These are phyloP conservation scores for Liopterus haemorrhoidalis DNA, from an alignment of 2,888 invertebrate species.

Conservation along the genomic window DNA sequence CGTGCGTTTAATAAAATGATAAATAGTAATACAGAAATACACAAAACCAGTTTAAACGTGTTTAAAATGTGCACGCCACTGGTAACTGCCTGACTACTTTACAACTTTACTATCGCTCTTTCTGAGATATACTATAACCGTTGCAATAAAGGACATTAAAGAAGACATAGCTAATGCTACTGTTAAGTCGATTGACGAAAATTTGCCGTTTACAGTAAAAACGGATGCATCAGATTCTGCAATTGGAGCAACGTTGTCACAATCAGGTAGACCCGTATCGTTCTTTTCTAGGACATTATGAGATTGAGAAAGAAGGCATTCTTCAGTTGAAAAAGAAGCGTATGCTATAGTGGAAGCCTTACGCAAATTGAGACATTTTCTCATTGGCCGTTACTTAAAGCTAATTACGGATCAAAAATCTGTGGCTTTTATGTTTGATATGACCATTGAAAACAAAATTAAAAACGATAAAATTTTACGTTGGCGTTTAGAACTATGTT, in stretches of 20 bases:
- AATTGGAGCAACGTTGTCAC: slow-evolving; percentile 1
- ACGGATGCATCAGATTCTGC: slow-evolving; percentile 7
- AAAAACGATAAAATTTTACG: slow-evolving; percentile 26
- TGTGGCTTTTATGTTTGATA: slow-evolving; percentile 20
- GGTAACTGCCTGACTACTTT: no score
- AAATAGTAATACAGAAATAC: no score
- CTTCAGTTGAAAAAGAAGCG: slow-evolving; percentile 30
- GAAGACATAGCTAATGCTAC: slow-evolving; percentile 7
- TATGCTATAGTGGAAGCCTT: slow-evolving; percentile 28
- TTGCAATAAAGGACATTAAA: background rate
- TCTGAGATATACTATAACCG: no score
- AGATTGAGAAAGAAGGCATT: slow-evolving; percentile 21
- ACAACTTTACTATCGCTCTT: no score
- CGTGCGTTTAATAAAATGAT: no score
- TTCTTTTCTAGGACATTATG: slow-evolving; percentile 22
- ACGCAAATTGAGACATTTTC: slow-evolving; percentile 27
- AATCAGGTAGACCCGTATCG: slow-evolving; percentile 8
- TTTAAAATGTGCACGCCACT: no score
- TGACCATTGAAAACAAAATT: slow-evolving; percentile 14
- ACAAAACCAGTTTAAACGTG: no score
- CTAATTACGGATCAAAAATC: slow-evolving; percentile 24
- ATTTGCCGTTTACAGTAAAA: background rate
- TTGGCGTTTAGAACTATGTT: slow-evolving; percentile 21
- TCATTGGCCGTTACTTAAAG: slow-evolving; percentile 25
- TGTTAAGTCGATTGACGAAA: background rate